Evolutionary conservation across 2,113 vertebrate genomes (phyloP), one percentile per base, ranked within the genome.

Genomic region (Oryzias woworae): DNA sequence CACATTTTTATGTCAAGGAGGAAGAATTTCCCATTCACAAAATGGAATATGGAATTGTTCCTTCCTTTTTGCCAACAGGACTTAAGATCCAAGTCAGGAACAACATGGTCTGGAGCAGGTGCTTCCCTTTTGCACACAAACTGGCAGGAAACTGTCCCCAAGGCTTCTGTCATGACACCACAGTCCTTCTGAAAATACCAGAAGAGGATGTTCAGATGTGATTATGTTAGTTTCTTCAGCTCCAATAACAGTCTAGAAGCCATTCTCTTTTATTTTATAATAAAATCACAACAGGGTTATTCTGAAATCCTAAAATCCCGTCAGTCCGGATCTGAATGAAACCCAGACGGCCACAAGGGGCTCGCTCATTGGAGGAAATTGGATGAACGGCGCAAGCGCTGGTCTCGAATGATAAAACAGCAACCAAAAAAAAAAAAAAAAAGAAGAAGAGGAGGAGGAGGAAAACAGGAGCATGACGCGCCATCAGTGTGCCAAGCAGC

Each of bases 321-420:
- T 68, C 48, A 4, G 51, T 66, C 60, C 47, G 1, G 14, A 65
- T 81, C 81, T 63, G 77, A 83, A 78, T 64, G 63, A 53, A 77
- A 50, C 14, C 41, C n/a, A 24, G 57, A 61, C 57, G 18, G 56
- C 58, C 70, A 48, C 20, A 43, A 55, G 58, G 62, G 20, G 48
- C 66, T 51, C 62, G 1, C 71, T 78, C 69, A 85, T 84, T 73
- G 89, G 88, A 78, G 78, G 87, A 73, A 73, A 73, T 42, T 71
- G 73, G 71, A 71, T 26, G 62, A 56, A 45, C 61, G 74, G 78
- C 81, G 76, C 78, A 71, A 73, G 78, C 66, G 81, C 83, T 72
- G 49, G 58, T 80, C 74, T 81, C 81, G 79, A 89, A 86, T 84
- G 79, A 70, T 67, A 48, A 80, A 70, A 58, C 7, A 67, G 66